Evolutionary conservation across 2,888 invertebrate species (phyloP), one percentile per base, ranked within the genome.

Genomic region (Xylota sylvarum): DNA sequence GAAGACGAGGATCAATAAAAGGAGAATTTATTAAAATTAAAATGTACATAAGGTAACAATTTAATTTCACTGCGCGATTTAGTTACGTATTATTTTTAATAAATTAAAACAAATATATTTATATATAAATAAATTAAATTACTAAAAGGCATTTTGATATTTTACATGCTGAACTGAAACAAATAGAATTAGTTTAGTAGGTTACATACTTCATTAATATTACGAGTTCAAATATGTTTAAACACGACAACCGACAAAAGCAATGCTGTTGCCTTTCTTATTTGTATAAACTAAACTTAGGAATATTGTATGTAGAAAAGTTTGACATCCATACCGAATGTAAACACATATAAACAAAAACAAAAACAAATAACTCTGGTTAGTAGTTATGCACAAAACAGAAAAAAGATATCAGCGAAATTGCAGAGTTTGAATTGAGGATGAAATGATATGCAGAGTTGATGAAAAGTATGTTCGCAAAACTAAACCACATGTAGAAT

Each of bases 71-170:
- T 81, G 81, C 80, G 81, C 80, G 70, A 52, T 80, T 80, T 77
- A 76, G 70, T 80, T 85, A 80, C 65, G 80, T 84, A 84, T 76
- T 85, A 80, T 72, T 74, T 40, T 60, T 27, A 83, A 83, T 86
- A 58, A 76, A 79, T 50, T 52, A 52, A 79, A 55, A 70, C 50
- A 62, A 52, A 80, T 35, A 77, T n/a, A 70, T 12, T 69, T 52
- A 43, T 48, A 79, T 58, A 73, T 72, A 84, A 37, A 37, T 78
- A 84, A 84, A 79, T 84, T 79, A 84, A 79, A 84, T 79, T 84
- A 74, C 46, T 72, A 77, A 82, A 83, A 86, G 86, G 88, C 88
- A 88, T 88, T 88, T 88, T 88, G 88, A 88, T 83, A 88, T 83
- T 86, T 85, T 85, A 77, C 78, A 88, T 80, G 81, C 80, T 85